Evolutionary conservation across 2,113 vertebrate species (phyloP), one percentile per base, ranked within the genome.

Genomic region (Glareola pratincola): DNA sequence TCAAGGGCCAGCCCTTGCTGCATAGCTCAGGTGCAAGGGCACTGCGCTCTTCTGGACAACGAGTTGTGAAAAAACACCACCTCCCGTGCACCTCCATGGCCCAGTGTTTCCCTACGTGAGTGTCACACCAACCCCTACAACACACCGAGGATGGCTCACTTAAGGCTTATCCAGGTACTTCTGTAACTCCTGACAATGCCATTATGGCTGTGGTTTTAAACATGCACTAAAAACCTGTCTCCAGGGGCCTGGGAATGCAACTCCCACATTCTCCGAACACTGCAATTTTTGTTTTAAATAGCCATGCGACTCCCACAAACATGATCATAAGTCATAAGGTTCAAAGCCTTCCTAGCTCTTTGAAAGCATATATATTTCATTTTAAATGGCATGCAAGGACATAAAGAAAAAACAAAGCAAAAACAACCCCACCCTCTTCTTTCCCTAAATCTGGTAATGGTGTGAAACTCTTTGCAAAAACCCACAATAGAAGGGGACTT

Each of bases 341-440:
- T 94, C 94, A 94, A 95, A 95, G 80, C 72, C 60, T 63, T 73
- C 67, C 50, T 8, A 71, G 20, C 11, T 92, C 56, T 93, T 88
- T 96, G 84, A 94, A 96, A 94, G 26, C 66, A 64, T 82, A 64
- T 48, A 29, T 26, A 47, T 81, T 94, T 68, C 5, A 71, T 84
- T 94, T 88, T 71, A 73, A 91, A 56, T 29, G 5, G 29, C 30
- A 77, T 34, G n/a, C 88, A 92, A 94, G 56, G 37, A 56, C 45
- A 83, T 4, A 48, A 2, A 62, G 22, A 80, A 66, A 85, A 81
- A 81, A 27, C 48, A 80, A 69, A 74, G 64, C 32, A 80, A 69
- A 56, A 63, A 0, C 67, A 84, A 62, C 16, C 5, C 43, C 62
- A 83, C 41, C 50, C 71, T 79, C 48, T 37, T 34, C 37, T 59